Base-by-base conservation (phyloP, 2,888 invertebrate species). In the Romanomermis culicivorax region DNA sequence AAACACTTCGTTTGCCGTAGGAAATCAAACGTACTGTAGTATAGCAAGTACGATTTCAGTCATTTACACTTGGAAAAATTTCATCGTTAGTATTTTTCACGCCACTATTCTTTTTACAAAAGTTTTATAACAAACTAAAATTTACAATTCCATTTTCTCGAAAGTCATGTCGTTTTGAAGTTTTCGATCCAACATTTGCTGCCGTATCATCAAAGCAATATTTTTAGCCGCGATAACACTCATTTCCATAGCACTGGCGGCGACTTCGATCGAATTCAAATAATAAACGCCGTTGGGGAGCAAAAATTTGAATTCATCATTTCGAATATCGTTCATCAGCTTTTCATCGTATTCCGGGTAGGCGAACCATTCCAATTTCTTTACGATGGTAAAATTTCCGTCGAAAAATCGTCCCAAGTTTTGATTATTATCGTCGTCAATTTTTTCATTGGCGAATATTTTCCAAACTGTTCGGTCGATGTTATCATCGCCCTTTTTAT, bases 201-300 rank as follows among this genome's bases (percentile, higher is more conserved):
- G 3, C 3, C 36, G 3, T 27, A 54, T 48, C 26, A 59, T 30
- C 1, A 57, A 27, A 23, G 79, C 79, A 27, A 76, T 75, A 68
- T 80, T 80, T 63, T 74, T 73, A 2, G 74, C 79, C 45, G 74
- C 74, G 57, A 80, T 75, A 4, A 73, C 72, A 64, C 75, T 75
- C 78, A 79, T 80, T 70, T 80, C 80, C 76, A 80, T 79, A 0
- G 79, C 78, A 64, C 78, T 78, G 1, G 78, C 78, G 1, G 76
- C 75, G 74, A 76, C 75, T 65, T 80, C 80, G 53, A 80, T 76
- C 2, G 77, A 75, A 69, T 79, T 80, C 0, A 77, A 65, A 62
- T 79, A 74, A 64, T 76, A 80, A 50, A 80, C 61, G 23, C 70
- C 68, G 45, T 74, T 2, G 55, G 51, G 58, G 4, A 54, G 20